phyloP scores from a whole-genome alignment of 2,113 vertebrate species.

The Tachysurus fulvidraco region DNA sequence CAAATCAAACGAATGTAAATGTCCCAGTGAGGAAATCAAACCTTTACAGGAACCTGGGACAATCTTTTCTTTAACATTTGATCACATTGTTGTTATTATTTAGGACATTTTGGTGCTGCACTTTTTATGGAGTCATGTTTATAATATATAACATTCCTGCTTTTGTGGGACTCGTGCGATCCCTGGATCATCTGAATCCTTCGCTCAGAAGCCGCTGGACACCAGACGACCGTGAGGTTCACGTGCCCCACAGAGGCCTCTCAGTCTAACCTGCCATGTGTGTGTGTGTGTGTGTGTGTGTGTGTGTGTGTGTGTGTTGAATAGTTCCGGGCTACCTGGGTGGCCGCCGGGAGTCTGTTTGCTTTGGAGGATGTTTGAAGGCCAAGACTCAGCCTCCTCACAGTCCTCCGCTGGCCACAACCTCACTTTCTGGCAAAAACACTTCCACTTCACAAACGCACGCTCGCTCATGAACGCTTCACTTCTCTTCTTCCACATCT shows the following conservation, averaged over 20 bases:
- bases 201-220: neutral
- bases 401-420: conserved; percentile 15
- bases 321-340: conserved; percentile 46
- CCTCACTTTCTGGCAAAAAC: conserved; percentile 18
- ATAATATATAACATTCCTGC: neutral
- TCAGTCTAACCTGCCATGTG: neutral
- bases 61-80: neutral
- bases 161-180: neutral
- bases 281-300: neutral
- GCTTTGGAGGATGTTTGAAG: conserved; percentile 48
- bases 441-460: conserved; percentile 41
- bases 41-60: neutral
- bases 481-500: conserved; percentile 28
- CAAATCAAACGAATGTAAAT: neutral
- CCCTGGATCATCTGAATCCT: neutral
- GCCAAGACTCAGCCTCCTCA: conserved; percentile 33
- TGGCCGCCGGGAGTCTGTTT: conserved; percentile 49
- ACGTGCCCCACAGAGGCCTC: neutral
- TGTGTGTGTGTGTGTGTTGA: conserved; percentile 34
- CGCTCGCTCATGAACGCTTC: conserved; percentile 6
- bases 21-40: neutral
- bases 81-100: neutral
- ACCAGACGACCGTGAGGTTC: neutral
- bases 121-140: neutral
- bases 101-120: neutral